Evolutionary conservation across 2,888 invertebrate species (phyloP).

Genomic region (Pseudoips prasinana): DNA sequence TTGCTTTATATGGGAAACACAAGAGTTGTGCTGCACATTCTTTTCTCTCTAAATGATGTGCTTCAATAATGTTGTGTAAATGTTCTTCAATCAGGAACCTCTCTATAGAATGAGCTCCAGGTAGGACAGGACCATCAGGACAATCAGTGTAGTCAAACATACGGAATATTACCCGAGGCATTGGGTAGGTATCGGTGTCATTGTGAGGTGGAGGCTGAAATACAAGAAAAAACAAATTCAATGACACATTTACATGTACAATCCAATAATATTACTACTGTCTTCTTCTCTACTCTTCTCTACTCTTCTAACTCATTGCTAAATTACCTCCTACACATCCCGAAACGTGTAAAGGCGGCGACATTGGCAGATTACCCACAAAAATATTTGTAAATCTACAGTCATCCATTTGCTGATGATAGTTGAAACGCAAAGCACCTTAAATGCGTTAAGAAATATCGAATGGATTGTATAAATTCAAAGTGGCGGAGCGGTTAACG

Average conservation of each 20-base stretch:
- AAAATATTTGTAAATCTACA: too few relatives aligned
- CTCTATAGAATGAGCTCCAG: conserved; percentile 98
- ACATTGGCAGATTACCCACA: too few relatives aligned
- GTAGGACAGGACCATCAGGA: conserved; percentile 94
- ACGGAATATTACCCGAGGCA: conserved; percentile 96
- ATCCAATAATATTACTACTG: too few relatives aligned
- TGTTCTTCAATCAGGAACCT: conserved; percentile 99
- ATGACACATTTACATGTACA: too few relatives aligned
- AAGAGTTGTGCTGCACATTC: conserved; percentile 96
- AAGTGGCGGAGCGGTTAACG: too few relatives aligned
- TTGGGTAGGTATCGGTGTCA: conserved; percentile 93
- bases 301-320: not conserved
- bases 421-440: too few relatives aligned
- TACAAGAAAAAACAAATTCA: not conserved
- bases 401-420: too few relatives aligned
- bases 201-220: conserved; percentile 95
- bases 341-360: too few relatives aligned
- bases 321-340: too few relatives aligned
- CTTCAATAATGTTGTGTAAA: conserved; percentile 94
- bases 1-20: conserved; percentile 95
- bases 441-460: too few relatives aligned
- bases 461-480: too few relatives aligned
- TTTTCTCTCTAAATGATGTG: conserved; percentile 93
- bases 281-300: too few relatives aligned
- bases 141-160: conserved; percentile 99